Base-by-base conservation (phyloP, 2,888 invertebrate genomes). In the Auanema freiburgensis region DNA sequence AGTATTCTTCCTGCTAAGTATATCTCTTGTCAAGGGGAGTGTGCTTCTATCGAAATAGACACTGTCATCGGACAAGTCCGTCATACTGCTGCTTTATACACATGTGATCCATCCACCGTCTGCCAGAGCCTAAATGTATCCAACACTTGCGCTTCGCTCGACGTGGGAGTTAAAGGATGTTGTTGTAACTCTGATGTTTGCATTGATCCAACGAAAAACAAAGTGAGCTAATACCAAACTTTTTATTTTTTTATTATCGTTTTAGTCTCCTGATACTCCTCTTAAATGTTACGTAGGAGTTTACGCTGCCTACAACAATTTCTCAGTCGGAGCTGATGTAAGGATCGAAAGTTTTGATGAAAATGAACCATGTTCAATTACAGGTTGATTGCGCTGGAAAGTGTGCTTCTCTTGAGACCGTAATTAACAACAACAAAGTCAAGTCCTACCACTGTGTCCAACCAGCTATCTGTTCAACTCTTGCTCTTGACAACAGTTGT, bases 401-500 rank as follows among this genome's bases (percentile, higher is more conserved):
- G 42, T 72, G 72, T 57, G 72, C 67, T 63, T 72, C 72, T 2
- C 58, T 72, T 11, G 60, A 67, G 52, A 66, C 69, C 33, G 8
- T 33, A 3, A 33, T 33, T 18, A 42, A 49, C 46, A 42, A 40
- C 21, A 43, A 43, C 8, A 59, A 58, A 44, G 63, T 63, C 63
- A 67, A 71, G 63, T 65, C 67, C 14, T 73, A 69, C 66, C 69
- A 69, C 59, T 73, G 73, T 54, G 73, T 71, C 49, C 67, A 66
- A 57, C 60, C 67, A 21, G 12, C 59, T 16, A 44, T 58, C 21
- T 72, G 72, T 65, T 58, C 60, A 42, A 43, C 64, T 18, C 64
- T 68, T 18, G 63, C 66, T 42, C 21, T 70, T 23, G 60, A 66
- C 44, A 65, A 66, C 40, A 24, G 8, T 1, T 72, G 72, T 43